phyloP scores from a whole-genome alignment of 2,888 invertebrate genomes.

The Xylocampa areola region DNA sequence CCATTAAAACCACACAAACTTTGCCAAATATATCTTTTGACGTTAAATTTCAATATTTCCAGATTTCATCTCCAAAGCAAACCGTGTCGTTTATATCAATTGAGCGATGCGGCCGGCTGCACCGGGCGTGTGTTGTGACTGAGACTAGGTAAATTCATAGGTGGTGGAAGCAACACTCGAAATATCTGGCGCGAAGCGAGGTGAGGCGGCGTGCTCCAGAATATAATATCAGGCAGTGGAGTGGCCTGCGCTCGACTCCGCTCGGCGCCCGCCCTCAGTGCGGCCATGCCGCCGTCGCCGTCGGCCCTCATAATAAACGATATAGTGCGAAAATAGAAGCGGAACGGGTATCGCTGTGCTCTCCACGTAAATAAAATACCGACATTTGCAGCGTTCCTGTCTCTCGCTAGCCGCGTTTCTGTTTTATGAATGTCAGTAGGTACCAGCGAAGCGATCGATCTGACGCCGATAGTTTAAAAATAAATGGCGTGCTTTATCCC shows the following conservation, averaged over 20 bases:
- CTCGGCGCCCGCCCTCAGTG: conserved; percentile 68
- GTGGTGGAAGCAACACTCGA: conserved; percentile 88
- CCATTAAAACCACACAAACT: conserved; percentile 29
- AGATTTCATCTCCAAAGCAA: conserved; percentile 17
- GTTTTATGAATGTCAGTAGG: conserved; percentile 76
- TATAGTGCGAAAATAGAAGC: conserved; percentile 87
- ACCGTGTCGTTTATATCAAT: conserved; percentile 59
- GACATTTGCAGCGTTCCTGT: conserved; percentile 77
- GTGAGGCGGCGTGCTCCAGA: conserved; percentile 89
- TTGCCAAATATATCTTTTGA: conserved; percentile 19
- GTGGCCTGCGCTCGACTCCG: conserved; percentile 77
- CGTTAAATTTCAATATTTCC: conserved; percentile 26
- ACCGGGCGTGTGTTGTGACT: conserved; percentile 82
- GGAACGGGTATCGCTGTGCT: conserved; percentile 78
- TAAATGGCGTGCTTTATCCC: conserved; percentile 68
- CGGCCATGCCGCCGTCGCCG: conserved; percentile 69
- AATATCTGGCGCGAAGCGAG: conserved; percentile 88
- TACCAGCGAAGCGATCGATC: conserved; percentile 74
- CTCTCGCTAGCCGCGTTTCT: conserved; percentile 76
- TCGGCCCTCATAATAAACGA: conserved; percentile 83
- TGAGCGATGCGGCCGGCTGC: conserved; percentile 83
- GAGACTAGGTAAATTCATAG: conserved; percentile 87
- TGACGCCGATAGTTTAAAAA: conserved; percentile 76
- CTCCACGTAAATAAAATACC: conserved; percentile 86
- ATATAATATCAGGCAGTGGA: conserved; percentile 88